phyloP scores from a whole-genome alignment of 1,140 invertebrate genomes.

The Sitobion miscanthi region DNA sequence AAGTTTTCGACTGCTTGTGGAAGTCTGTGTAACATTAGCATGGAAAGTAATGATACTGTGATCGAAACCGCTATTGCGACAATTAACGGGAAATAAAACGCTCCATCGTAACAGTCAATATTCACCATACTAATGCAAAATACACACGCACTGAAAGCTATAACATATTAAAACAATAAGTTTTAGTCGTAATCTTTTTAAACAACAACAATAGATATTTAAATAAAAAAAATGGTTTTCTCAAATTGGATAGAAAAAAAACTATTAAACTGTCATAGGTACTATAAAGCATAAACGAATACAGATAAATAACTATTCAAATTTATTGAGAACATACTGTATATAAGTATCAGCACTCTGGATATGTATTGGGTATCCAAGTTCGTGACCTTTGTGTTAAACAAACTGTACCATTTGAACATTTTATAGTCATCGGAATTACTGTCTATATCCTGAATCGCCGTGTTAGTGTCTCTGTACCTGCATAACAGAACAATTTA shows the following conservation, averaged over 20 bases:
- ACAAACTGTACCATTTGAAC: background rate
- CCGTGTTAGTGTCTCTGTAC: background rate
- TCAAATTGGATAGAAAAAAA: no score
- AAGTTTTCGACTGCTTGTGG: conserved; percentile 28
- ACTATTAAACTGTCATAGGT: background rate
- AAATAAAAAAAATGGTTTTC: background rate
- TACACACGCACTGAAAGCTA: background rate
- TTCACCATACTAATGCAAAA: conserved; percentile 23
- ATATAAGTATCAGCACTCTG: conserved; percentile 35
- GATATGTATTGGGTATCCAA: background rate
- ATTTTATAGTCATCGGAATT: no score
- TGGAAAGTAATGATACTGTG: background rate
- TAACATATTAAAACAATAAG: background rate
- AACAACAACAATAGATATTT: background rate
- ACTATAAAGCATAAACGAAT: background rate
- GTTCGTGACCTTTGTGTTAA: background rate
- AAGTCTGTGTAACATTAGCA: background rate
- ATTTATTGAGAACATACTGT: background rate
- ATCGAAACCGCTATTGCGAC: background rate
- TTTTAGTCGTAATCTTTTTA: background rate
- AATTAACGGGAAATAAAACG: background rate
- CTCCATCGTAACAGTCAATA: background rate
- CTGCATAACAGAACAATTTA: background rate
- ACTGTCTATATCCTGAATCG: background rate
- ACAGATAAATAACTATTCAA: background rate